Conservation (phyloP, 2,797 vertebrate genomes). For the Rhynchonycteris naso region DNA sequence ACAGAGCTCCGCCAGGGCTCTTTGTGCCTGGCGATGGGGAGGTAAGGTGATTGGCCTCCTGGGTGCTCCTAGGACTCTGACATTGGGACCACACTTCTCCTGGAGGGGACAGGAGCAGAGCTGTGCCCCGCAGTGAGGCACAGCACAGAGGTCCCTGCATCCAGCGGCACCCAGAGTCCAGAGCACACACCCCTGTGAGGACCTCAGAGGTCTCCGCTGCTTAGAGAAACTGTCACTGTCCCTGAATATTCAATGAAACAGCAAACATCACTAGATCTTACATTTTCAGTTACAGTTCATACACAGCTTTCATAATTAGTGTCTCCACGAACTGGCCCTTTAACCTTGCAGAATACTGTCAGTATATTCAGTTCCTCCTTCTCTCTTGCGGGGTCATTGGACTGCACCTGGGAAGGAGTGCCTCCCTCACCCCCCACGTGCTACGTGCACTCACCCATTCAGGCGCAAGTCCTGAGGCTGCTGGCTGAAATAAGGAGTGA, state of each 20-base stretch:
- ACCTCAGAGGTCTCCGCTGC: not conserved
- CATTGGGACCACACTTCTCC: rapidly evolving
- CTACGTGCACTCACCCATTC: not conserved
- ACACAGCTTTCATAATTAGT: not conserved
- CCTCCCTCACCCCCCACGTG: not conserved
- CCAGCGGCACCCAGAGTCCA: not conserved
- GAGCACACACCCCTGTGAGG: rapidly evolving
- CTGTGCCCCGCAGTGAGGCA: not conserved
- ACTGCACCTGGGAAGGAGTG: not conserved
- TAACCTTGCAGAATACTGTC: not conserved
- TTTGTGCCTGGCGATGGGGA: rapidly evolving
- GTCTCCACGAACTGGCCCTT: not conserved
- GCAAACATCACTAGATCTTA: not conserved
- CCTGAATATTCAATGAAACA: not conserved
- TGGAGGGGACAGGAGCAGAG: not conserved
- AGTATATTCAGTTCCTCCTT: not conserved
- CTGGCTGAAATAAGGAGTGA: not conserved
- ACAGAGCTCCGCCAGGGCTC: rapidly evolving
- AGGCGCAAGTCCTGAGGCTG: no score
- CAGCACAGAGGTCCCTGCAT: not conserved
- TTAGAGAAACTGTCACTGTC: not conserved
- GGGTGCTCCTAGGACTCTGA: not conserved
- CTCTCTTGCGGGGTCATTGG: no score
- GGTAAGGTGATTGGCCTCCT: no score
- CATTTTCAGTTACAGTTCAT: not conserved